Conservation (phyloP, 92 coral and sea anemone genomes). For the Palythoa caribaeorum region DNA sequence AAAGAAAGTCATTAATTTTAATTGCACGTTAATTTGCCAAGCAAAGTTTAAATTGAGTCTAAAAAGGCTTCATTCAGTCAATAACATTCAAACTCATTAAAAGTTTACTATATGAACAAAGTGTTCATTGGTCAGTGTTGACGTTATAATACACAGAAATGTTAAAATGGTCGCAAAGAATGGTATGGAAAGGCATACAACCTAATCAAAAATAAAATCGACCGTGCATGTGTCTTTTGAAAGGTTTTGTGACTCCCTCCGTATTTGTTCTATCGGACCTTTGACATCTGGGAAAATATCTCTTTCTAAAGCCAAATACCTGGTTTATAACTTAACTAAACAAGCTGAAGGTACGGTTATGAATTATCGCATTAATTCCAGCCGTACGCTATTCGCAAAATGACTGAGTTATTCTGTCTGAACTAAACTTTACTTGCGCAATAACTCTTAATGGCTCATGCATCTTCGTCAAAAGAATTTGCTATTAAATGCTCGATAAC, state of each 20-base stretch:
- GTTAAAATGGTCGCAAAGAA: background rate
- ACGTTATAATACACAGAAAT: constrained; percentile 3
- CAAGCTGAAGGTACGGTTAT: too few species aligned
- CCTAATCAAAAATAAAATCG: constrained; percentile 1
- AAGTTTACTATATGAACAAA: background rate
- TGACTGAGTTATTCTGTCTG: too few species aligned
- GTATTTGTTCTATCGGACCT: background rate
- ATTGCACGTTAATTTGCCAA: constrained; percentile 41
- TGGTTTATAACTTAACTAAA: too few species aligned
- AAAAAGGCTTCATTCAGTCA: background rate
- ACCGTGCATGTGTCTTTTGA: constrained; percentile 8
- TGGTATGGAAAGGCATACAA: background rate
- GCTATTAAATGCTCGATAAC: background rate
- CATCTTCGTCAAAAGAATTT: background rate
- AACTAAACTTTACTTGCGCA: too few species aligned
- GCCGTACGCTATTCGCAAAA: too few species aligned
- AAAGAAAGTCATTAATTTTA: constrained; percentile 51
- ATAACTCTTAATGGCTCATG: background rate
- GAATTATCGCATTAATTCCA: too few species aligned
- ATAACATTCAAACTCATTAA: constrained; percentile 29
- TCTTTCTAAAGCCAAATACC: background rate
- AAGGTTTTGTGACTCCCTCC: background rate
- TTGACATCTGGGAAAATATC: background rate
- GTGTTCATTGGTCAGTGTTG: background rate
- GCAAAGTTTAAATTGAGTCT: constrained; percentile 39